A percentile compares a stretch with the other conserved stretches of the same genome.
Evolutionary conservation across 2,797 vertebrate genomes (phyloP).

Genomic region (Enteromius thamalakanensis): DNA sequence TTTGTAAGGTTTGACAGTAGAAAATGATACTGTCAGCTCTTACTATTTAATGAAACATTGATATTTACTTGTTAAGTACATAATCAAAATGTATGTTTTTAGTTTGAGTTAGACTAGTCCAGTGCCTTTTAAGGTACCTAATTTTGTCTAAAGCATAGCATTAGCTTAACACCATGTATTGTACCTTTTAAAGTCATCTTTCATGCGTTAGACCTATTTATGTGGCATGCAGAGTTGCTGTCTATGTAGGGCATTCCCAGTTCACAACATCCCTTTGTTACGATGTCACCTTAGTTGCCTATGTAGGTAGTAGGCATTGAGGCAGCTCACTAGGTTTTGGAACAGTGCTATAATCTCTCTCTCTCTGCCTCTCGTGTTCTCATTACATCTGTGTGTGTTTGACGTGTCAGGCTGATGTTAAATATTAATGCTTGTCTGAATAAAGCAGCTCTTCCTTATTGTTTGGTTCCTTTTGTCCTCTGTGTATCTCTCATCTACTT

Average conservation of each 20-base stretch:
- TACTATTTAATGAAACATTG: neutral
- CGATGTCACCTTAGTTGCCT: neutral
- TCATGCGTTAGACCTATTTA: neutral
- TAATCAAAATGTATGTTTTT: neutral
- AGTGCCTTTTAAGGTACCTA: neutral
- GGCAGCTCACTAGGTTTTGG: neutral
- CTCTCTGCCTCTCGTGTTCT: neutral
- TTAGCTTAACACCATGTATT: neutral
- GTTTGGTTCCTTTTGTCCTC: conserved; percentile 16
- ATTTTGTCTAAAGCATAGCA: neutral
- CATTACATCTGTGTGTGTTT: conserved; percentile 23
- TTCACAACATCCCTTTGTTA: neutral
- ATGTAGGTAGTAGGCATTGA: neutral
- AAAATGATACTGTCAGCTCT: too few relatives aligned
- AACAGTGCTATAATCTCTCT: neutral
- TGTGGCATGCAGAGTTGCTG: neutral
- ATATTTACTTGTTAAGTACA: neutral
- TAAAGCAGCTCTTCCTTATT: conserved; percentile 50
- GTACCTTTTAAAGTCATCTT: neutral
- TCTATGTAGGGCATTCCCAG: neutral
- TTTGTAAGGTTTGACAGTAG: neutral
- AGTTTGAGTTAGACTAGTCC: neutral
- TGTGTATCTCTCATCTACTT: conserved; percentile 19
- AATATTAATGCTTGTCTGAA: conserved; percentile 64
- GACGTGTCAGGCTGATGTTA: conserved; percentile 38